A percentile compares a stretch with the other conserved stretches of the same genome.
Conservation (phyloP, 1,140 invertebrate genomes). For the Paralvinella palmiformis region DNA sequence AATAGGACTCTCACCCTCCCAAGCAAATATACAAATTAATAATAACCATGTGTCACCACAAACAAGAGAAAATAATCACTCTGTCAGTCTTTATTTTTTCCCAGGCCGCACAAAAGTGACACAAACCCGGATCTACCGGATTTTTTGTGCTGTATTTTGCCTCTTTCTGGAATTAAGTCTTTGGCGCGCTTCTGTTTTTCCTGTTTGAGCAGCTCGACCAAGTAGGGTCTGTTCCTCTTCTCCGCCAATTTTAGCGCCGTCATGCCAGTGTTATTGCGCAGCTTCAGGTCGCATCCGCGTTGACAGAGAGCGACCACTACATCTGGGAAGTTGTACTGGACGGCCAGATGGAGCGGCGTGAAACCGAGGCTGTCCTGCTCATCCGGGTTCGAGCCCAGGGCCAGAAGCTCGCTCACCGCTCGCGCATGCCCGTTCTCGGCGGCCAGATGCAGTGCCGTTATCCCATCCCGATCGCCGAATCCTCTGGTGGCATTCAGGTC, state of each 20-base stretch:
- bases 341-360: slow-evolving; percentile 17
- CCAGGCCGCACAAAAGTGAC: no score
- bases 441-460: slow-evolving; percentile 56
- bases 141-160: no score
- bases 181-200: no score
- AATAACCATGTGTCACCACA: no score
- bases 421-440: slow-evolving; percentile 52
- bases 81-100: no score
- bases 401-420: slow-evolving; percentile 52
- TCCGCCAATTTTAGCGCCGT: slow-evolving; percentile 4
- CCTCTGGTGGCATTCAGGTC: slow-evolving; percentile 48
- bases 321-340: slow-evolving; percentile 11
- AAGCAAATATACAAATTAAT: no score
- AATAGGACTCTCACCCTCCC: no score
- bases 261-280: neutral
- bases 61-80: no score
- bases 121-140: no score
- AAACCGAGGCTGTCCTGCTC: slow-evolving; percentile 11
- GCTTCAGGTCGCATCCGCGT: neutral
- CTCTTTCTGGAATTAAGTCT: no score
- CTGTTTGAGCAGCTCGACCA: no score
- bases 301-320: slow-evolving; percentile 3
- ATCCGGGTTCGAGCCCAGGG: slow-evolving; percentile 20
- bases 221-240: no score
- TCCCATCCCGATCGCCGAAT: slow-evolving; percentile 13